Base-by-base conservation (phyloP, 2,113 vertebrate species). In the Phycodurus eques region DNA sequence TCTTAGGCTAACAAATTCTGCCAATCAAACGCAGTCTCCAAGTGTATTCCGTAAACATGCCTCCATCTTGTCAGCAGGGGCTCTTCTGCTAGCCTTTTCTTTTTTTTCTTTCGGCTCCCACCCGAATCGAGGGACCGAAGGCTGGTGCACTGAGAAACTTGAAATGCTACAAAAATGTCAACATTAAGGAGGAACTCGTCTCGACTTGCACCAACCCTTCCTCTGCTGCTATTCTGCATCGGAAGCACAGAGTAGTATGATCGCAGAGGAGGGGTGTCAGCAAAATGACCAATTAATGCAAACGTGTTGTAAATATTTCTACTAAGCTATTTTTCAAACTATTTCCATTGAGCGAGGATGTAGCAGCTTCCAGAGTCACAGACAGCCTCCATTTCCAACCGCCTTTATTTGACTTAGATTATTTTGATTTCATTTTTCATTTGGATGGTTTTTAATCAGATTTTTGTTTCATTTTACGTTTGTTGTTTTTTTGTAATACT, bases 191-290 rank as follows among this genome's bases (percentile, higher is more conserved):
- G 77, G 79, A 82, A 67, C 71, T 71, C 71, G 78, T 73, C 78
- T 46, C 11, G 20, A 64, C 62, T 64, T 46, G 64, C 64, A 39
- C 35, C 35, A 6, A 39, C 67, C 67, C 65, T 87, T 22, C 42
- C 46, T n/a, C 43, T 67, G 66, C 66, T 68, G 66, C 75, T 79
- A 68, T 79, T 81, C 88, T 91, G 85, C 89, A 92, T 83, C 39
- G 61, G 35, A 42, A 9, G 35, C 35, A 39, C 35, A 39, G 35
- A 39, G 35, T 39, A 39, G 35, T 39, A 39, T 39, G 20, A 63
- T 66, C 80, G 77, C 69, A 42, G 80, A 56, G 33, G 35, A 44
- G 39, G 65, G 70, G 49, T 27, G 68, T 67, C 60, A 43, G 35
- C 12, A 10, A 67, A 43, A 63, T 39, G 44, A 87, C 43, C 70